Conservation (phyloP, 2,797 vertebrate genomes). For the Novumbra hubbsi region DNA sequence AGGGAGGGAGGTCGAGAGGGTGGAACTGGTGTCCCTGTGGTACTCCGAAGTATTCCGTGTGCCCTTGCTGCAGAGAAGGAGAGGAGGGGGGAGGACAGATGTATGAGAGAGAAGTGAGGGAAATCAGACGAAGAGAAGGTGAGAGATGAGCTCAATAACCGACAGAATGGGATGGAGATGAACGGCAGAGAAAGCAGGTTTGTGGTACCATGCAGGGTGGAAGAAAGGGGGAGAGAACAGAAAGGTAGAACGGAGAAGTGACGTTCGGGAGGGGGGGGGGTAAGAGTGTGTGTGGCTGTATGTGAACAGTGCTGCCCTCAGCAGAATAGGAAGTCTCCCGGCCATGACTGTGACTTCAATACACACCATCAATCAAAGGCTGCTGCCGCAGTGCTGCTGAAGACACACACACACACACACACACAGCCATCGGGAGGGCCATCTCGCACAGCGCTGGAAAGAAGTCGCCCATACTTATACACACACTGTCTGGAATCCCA, state of each 20-base stretch:
- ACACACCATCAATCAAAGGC: constrained; percentile 78
- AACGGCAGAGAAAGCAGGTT: neutral
- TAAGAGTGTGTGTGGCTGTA: constrained; percentile 9
- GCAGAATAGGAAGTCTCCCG: constrained; percentile 75
- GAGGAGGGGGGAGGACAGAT: neutral
- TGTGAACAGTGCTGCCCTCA: constrained; percentile 71
- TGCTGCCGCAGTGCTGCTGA: constrained; percentile 74
- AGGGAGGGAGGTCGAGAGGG: neutral
- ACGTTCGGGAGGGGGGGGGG: neutral
- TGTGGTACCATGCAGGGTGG: neutral
- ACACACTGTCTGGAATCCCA: constrained; percentile 41
- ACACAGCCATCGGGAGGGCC: constrained; percentile 27
- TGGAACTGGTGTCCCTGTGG: constrained; percentile 10
- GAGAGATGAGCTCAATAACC: neutral
- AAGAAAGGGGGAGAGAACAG: neutral
- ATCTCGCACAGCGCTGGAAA: constrained; percentile 11
- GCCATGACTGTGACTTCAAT: constrained; percentile 78
- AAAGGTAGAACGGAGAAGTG: neutral
- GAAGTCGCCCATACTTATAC: constrained; percentile 29
- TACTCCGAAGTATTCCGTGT: neutral
- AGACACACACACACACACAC: constrained; percentile 30
- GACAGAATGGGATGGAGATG: neutral
- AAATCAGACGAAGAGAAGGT: neutral
- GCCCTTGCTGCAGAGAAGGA: neutral
- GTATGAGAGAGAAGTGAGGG: neutral